These are phyloP conservation scores for Oreochromis aureus DNA, from an alignment of 2,113 vertebrate genomes.

Conservation along the genomic window DNA sequence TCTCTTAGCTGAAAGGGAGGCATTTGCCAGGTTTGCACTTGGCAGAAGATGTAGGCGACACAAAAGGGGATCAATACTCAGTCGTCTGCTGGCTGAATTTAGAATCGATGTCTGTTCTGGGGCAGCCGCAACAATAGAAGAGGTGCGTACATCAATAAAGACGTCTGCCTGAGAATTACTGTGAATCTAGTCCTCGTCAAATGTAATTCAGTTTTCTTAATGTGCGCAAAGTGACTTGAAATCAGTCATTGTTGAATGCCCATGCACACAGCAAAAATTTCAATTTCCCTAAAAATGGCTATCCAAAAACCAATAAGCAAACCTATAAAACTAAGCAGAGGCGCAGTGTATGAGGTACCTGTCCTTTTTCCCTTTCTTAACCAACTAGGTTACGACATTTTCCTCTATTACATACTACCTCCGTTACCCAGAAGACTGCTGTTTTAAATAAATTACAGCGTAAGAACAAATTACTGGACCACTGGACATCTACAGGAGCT, in stretches of 20 bases:
- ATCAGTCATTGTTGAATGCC: background rate
- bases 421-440: background rate
- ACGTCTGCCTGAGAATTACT: constrained; percentile 40
- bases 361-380: background rate
- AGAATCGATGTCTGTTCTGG: constrained; percentile 54
- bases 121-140: constrained; percentile 35
- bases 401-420: background rate
- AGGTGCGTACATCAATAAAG: constrained; percentile 43
- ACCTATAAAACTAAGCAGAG: background rate
- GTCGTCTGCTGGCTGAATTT: constrained; percentile 49
- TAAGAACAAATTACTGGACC: background rate
- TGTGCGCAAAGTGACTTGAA: background rate
- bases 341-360: background rate
- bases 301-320: background rate
- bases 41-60: constrained; percentile 56
- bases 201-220: background rate
- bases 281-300: background rate
- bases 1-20: constrained; percentile 36
- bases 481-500: background rate
- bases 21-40: constrained; percentile 35
- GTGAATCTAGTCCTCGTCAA: constrained; percentile 6
- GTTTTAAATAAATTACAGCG: background rate
- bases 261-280: background rate
- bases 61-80: constrained; percentile 46
- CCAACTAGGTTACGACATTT: background rate